Evolutionary conservation across 2,888 invertebrate species (phyloP).

Genomic region (Megamerina dolium): DNA sequence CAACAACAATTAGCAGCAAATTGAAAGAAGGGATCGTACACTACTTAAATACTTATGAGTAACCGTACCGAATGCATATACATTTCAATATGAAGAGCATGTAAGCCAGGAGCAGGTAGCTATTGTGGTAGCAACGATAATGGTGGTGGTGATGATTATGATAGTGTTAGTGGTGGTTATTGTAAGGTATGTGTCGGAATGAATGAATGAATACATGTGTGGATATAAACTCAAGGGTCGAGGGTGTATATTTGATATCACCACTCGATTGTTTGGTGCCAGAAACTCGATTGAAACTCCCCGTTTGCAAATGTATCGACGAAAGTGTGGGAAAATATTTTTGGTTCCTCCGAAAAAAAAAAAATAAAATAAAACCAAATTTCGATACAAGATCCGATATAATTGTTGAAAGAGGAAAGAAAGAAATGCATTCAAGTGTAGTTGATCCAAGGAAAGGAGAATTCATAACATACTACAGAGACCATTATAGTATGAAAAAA

Average conservation of each 20-base stretch:
- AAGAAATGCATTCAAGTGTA: conserved; percentile 36
- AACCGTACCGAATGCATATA: not conserved
- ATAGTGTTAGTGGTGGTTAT: conserved; percentile 6
- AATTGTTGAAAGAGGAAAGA: conserved; percentile 8
- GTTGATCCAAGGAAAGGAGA: too few species aligned
- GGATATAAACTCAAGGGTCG: conserved; percentile 2
- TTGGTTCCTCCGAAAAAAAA: too few species aligned
- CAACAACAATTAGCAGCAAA: not conserved
- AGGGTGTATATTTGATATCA: conserved; percentile 7
- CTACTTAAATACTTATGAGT: not conserved
- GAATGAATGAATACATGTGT: conserved; percentile 12
- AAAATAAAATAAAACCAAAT: too few species aligned
- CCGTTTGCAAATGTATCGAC: conserved; percentile 13
- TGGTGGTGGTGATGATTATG: not conserved
- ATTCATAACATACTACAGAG: too few species aligned
- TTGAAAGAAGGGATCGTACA: conserved; percentile 1
- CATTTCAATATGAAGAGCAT: not conserved
- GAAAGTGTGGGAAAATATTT: conserved; percentile 45
- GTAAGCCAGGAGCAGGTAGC: not conserved
- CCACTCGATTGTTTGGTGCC: conserved; percentile 9
- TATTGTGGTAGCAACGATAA: not conserved
- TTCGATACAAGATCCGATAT: conserved; percentile 4
- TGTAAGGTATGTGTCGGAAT: conserved; percentile 6
- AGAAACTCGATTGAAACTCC: conserved; percentile 10
- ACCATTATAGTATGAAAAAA: conserved; percentile 40